Evolutionary conservation across 2,113 vertebrate species (phyloP).

Genomic region (Cricetomys ansorgei): DNA sequence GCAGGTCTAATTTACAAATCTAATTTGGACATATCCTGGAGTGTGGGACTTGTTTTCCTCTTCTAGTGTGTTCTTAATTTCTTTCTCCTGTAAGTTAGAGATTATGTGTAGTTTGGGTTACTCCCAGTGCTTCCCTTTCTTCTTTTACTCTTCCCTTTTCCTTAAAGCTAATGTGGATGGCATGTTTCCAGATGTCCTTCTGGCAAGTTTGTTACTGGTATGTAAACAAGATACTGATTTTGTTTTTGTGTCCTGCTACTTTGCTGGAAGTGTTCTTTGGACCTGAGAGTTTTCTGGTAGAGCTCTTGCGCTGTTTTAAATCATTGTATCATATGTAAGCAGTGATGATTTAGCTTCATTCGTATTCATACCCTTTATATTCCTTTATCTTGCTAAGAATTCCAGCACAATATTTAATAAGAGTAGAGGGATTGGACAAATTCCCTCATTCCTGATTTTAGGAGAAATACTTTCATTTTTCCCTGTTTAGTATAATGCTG

Average conservation of each 20-base stretch:
- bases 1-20: neutral
- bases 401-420: neutral
- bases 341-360: neutral
- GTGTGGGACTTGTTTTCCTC: too few species aligned
- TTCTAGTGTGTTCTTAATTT: neutral
- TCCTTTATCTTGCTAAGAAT: neutral
- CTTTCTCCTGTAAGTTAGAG: neutral
- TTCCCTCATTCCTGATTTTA: neutral
- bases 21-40: neutral
- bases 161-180: too few species aligned
- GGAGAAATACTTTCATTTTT: neutral
- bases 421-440: neutral
- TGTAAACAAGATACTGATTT: neutral
- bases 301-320: neutral
- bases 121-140: neutral
- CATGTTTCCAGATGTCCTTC: neutral
- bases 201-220: neutral
- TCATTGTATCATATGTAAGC: neutral
- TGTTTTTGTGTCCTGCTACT: neutral
- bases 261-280: neutral
- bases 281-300: neutral
- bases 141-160: neutral
- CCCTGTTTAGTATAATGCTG: neutral
- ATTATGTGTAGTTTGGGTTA: neutral
- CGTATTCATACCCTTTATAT: neutral